Conservation (phyloP, 2,797 vertebrate species). For the Ctenopoma kingsleyae region DNA sequence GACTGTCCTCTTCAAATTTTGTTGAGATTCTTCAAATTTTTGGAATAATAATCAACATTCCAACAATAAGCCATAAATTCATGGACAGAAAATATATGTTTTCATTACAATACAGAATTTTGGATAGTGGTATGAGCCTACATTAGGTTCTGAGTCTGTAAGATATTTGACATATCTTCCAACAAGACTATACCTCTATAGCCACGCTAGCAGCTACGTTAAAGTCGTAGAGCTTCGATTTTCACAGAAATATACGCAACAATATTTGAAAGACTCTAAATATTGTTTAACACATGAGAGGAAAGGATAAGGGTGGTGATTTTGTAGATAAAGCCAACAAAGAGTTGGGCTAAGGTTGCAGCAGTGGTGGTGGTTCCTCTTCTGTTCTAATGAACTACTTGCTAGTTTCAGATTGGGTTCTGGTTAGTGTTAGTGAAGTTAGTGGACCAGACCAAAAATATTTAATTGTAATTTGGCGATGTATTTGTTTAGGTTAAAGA, state of each 20-base stretch:
- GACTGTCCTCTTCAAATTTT: slow-evolving; percentile 52
- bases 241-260: not conserved
- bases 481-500: not conserved
- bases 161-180: slow-evolving; percentile 29
- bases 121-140: slow-evolving; percentile 35
- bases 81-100: slow-evolving; percentile 42
- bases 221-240: slow-evolving; percentile 2
- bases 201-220: slow-evolving; percentile 26
- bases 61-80: slow-evolving; percentile 78
- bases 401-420: not conserved
- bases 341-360: too few relatives aligned
- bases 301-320: not conserved
- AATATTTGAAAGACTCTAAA: not conserved
- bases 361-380: too few relatives aligned
- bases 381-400: too few relatives aligned
- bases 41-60: slow-evolving; percentile 74
- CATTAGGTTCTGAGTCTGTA: slow-evolving; percentile 53
- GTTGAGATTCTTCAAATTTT: slow-evolving; percentile 56
- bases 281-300: not conserved
- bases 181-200: slow-evolving; percentile 6
- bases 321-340: not conserved
- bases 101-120: slow-evolving; percentile 32
- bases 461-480: not conserved
- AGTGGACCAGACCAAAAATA: not conserved
- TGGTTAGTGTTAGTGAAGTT: too few relatives aligned